Evolutionary conservation across 1,140 invertebrate species (phyloP).

Genomic region (Rhopalosiphum maidis): DNA sequence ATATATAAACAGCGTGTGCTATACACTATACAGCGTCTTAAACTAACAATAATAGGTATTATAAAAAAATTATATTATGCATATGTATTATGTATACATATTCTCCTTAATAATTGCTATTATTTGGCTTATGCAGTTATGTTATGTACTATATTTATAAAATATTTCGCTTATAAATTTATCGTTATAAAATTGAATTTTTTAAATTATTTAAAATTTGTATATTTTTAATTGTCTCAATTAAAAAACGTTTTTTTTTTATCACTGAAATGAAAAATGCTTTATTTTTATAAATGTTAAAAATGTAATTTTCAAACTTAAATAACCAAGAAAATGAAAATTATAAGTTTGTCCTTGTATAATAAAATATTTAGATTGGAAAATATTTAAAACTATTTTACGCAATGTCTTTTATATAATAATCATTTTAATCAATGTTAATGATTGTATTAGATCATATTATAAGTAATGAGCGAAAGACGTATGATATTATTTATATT

Average conservation of each 20-base stretch:
- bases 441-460: too few relatives aligned
- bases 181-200: not conserved
- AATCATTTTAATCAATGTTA: too few relatives aligned
- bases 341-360: too few relatives aligned
- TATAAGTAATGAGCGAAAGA: too few relatives aligned
- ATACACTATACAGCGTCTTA: not conserved
- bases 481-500: not conserved
- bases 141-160: not conserved
- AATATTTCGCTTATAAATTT: not conserved
- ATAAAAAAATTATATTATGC: not conserved
- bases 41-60: not conserved
- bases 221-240: not conserved
- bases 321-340: too few relatives aligned
- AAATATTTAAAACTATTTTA: too few relatives aligned
- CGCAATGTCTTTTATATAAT: too few relatives aligned
- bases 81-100: too few relatives aligned
- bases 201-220: not conserved
- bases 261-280: too few relatives aligned
- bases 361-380: too few relatives aligned
- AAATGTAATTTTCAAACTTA: too few relatives aligned
- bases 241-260: not conserved
- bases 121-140: not conserved
- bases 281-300: too few relatives aligned
- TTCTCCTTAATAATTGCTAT: not conserved
- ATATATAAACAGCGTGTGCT: not conserved